These are phyloP conservation scores for Bombus consobrinus DNA, from an alignment of 1,140 invertebrate genomes.

Conservation along the genomic window DNA sequence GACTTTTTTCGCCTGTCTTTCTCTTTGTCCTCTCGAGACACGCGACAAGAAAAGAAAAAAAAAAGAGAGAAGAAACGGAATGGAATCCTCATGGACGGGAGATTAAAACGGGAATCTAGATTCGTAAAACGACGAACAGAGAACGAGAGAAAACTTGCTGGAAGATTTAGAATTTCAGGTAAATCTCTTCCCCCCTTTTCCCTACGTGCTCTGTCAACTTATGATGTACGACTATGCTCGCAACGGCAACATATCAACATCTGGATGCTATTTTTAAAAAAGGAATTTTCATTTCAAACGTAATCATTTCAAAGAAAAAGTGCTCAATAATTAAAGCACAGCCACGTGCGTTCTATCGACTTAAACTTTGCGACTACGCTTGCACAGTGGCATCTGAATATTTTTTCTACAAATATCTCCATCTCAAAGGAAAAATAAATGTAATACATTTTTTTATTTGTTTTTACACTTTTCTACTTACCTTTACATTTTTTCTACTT, in stretches of 20 bases:
- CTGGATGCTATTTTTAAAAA: not conserved
- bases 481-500: no score
- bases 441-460: no score
- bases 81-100: not conserved
- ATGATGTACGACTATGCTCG: not conserved
- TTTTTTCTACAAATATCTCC: not conserved
- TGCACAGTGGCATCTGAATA: not conserved
- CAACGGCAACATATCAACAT: not conserved
- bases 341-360: not conserved
- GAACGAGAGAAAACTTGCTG: not conserved
- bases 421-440: not conserved
- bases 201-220: no score
- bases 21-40: slow-evolving; percentile 20
- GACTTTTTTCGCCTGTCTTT: slow-evolving; percentile 7
- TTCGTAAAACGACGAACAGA: not conserved
- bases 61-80: not conserved
- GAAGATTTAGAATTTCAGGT: slow-evolving; percentile 28
- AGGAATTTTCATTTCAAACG: not conserved
- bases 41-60: not conserved
- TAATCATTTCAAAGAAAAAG: not conserved
- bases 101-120: slow-evolving; percentile 38
- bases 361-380: not conserved
- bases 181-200: slow-evolving; percentile 2
- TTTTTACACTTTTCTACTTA: no score
- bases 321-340: not conserved